A percentile compares a stretch with the other conserved stretches of the same genome.
phyloP scores from a whole-genome alignment of 1,140 invertebrate genomes.

The Harpegnathos saltator region DNA sequence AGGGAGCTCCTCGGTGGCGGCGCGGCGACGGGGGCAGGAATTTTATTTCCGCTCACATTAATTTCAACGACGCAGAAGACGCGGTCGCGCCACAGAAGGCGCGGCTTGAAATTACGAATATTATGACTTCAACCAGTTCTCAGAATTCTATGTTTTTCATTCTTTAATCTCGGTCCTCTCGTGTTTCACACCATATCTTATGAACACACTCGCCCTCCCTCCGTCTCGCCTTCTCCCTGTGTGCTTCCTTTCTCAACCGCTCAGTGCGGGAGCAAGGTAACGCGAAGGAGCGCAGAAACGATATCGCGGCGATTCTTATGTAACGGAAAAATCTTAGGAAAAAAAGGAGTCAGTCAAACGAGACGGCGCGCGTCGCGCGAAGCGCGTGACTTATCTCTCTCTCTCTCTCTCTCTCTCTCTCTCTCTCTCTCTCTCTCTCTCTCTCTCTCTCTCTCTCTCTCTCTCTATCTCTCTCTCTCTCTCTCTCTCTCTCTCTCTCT shows the following conservation, averaged over 20 bases:
- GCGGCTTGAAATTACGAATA: constrained; percentile 80
- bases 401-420: no score
- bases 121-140: constrained; percentile 84
- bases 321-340: constrained; percentile 46
- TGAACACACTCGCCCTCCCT: constrained; percentile 79
- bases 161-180: constrained; percentile 85
- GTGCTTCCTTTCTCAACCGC: constrained; percentile 23
- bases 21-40: constrained; percentile 50
- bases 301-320: constrained; percentile 25
- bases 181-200: constrained; percentile 85
- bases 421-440: no score
- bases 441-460: no score
- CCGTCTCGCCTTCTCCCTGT: constrained; percentile 37
- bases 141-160: constrained; percentile 85
- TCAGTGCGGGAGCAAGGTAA: constrained; percentile 41
- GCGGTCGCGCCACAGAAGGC: constrained; percentile 65
- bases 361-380: no score
- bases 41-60: constrained; percentile 77
- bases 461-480: no score
- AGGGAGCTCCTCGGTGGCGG: neutral
- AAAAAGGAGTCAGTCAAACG: neutral
- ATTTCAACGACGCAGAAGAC: constrained; percentile 76
- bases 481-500: no score
- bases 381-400: constrained; percentile 36
- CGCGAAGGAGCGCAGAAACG: constrained; percentile 35